Conservation (phyloP, 64 coral and sea anemone genomes). For the Porites lutea region DNA sequence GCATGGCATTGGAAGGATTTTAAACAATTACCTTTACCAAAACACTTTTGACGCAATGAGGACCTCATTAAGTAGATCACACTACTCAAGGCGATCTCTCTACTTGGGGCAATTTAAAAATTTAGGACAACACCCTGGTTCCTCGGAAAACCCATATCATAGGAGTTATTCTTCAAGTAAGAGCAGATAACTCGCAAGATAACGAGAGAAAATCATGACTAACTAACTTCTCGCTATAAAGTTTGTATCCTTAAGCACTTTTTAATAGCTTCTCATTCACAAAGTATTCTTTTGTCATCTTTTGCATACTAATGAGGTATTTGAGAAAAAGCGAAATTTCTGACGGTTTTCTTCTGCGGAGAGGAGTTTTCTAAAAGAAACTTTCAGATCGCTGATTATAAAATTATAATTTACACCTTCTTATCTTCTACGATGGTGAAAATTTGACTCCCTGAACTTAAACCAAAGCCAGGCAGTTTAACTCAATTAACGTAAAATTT, state of each 20-base stretch:
- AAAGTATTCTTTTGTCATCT: conserved; percentile 61
- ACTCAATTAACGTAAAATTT: conserved; percentile 82
- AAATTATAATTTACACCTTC: conserved; percentile 35
- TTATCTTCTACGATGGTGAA: neutral
- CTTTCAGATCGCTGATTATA: neutral
- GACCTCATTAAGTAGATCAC: neutral
- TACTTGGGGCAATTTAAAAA: neutral
- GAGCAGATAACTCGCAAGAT: neutral
- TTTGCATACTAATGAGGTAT: conserved; percentile 78
- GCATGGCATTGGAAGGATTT: neutral
- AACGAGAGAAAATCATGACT: neutral
- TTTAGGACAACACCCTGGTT: no score
- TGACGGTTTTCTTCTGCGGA: conserved; percentile 31
- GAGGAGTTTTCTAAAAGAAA: neutral
- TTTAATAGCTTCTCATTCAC: conserved; percentile 15
- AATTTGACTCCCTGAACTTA: conserved; percentile 24
- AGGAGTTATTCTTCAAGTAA: no score
- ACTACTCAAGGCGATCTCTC: neutral
- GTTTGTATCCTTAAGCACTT: neutral
- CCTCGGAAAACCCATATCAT: no score
- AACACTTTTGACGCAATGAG: neutral
- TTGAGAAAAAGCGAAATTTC: conserved; percentile 52
- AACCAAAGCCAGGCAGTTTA: neutral
- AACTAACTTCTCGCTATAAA: neutral
- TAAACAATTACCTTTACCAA: neutral